A percentile compares a stretch with the other conserved stretches of the same genome.
Conservation (phyloP, 2,797 vertebrate species). For the Gymnodraco acuticeps region DNA sequence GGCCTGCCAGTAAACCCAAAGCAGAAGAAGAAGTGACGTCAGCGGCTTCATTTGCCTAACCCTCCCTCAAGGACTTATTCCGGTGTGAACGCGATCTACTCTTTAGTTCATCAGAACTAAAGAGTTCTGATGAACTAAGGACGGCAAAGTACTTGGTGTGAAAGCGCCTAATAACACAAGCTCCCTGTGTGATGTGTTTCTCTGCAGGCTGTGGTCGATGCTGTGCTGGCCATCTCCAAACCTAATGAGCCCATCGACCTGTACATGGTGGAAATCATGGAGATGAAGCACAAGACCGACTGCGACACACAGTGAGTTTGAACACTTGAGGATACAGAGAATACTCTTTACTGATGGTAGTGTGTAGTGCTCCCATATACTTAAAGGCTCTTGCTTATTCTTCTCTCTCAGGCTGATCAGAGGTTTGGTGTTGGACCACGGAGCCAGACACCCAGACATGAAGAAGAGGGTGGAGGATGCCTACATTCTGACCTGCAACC, state of each 20-base stretch:
- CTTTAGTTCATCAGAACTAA: too few species aligned
- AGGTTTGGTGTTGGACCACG: constrained; percentile 96
- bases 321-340: background rate
- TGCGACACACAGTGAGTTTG: constrained; percentile 93
- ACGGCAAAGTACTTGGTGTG: too few species aligned
- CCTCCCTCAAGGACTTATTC: too few species aligned
- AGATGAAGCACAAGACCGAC: constrained; percentile 99
- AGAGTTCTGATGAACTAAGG: too few species aligned
- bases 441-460: constrained; percentile 98
- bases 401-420: constrained; percentile 87
- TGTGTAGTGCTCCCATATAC: background rate
- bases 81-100: too few species aligned
- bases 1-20: too few species aligned
- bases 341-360: background rate
- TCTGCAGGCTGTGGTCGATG: constrained; percentile 94
- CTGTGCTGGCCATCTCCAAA: constrained; percentile 91
- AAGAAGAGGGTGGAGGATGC: constrained; percentile 96
- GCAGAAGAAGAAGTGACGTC: too few species aligned
- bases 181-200: background rate
- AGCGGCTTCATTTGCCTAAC: too few species aligned
- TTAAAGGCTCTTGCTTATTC: background rate
- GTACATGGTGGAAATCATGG: constrained; percentile 99
- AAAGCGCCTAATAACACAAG: too few species aligned
- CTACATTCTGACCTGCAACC: constrained; percentile 94
- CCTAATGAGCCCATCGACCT: constrained; percentile 93